These are phyloP conservation scores for Gracilinanus agilis DNA, from an alignment of 2,113 vertebrate genomes.

Conservation along the genomic window DNA sequence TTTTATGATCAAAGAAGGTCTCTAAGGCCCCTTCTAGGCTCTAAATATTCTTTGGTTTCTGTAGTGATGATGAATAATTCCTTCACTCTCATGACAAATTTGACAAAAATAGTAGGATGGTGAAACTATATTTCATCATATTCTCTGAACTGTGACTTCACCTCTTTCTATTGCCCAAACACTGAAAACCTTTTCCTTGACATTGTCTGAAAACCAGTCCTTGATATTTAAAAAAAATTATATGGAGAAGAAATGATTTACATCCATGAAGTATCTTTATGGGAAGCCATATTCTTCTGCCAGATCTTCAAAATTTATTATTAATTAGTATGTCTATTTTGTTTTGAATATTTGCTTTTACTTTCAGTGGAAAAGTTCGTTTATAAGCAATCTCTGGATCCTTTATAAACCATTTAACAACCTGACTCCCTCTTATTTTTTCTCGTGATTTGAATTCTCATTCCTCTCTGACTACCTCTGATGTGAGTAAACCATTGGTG, in stretches of 20 bases:
- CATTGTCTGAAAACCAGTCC: neutral
- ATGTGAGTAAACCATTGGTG: neutral
- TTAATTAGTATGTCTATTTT: neutral
- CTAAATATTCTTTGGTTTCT: neutral
- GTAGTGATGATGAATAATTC: neutral
- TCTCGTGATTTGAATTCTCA: neutral
- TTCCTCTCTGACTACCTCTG: neutral
- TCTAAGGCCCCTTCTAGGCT: neutral
- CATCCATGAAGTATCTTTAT: conserved; percentile 13
- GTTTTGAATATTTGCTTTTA: neutral
- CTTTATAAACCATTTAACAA: no score
- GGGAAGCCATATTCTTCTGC: conserved; percentile 10
- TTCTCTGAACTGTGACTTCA: neutral
- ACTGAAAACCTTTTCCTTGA: neutral
- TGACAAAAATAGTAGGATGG: neutral
- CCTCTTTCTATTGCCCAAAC: neutral
- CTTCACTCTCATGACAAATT: neutral
- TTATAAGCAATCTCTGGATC: no score
- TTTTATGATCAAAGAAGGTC: neutral
- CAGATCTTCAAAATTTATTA: neutral
- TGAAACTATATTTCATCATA: neutral
- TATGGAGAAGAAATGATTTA: neutral
- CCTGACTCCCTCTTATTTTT: neutral
- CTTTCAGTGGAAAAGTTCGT: no score
- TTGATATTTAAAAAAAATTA: conserved; percentile 3